phyloP scores from a whole-genome alignment of 2,888 invertebrate genomes.

The Hirtodrosophila confusa region DNA sequence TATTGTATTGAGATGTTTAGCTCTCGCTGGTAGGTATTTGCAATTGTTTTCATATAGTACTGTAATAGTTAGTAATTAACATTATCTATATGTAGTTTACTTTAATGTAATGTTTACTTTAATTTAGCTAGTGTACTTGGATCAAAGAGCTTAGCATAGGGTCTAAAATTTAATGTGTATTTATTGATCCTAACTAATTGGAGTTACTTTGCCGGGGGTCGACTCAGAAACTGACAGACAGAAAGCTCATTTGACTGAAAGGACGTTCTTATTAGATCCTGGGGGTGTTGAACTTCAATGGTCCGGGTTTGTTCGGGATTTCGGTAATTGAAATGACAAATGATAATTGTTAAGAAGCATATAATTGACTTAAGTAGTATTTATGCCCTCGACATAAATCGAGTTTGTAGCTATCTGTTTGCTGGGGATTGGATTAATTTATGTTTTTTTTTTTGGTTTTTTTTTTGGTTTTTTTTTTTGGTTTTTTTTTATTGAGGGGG shows the following conservation, averaged over 20 bases:
- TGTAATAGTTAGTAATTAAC: slow-evolving; percentile 24
- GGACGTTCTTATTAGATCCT: slow-evolving; percentile 8
- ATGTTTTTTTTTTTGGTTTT: slow-evolving; percentile 1
- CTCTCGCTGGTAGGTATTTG: not conserved
- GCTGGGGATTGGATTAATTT: slow-evolving; percentile 3
- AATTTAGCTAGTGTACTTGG: slow-evolving; percentile 5
- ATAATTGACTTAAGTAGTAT: slow-evolving; percentile 28
- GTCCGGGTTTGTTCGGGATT: slow-evolving; percentile 4
- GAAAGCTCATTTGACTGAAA: slow-evolving; percentile 9
- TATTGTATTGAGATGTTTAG: slow-evolving; percentile 30
- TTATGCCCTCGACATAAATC: slow-evolving; percentile 20
- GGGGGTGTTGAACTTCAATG: slow-evolving; percentile 3
- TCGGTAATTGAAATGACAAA: slow-evolving; percentile 43
- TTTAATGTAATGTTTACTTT: slow-evolving; percentile 1
- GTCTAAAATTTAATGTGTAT: not conserved
- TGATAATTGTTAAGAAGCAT: slow-evolving; percentile 54
- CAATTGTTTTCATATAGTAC: slow-evolving; percentile 11
- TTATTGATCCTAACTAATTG: not conserved
- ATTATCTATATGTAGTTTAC: slow-evolving; percentile 16
- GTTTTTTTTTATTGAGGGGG: slow-evolving; percentile 2
- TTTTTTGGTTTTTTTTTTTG: slow-evolving; percentile 15
- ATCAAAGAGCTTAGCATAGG: slow-evolving; percentile 1
- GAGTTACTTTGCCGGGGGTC: not conserved
- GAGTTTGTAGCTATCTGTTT: slow-evolving; percentile 4
- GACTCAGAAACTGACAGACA: slow-evolving; percentile 24